Base-by-base conservation (phyloP, 1,140 invertebrate species). In the Lucilia sericata region DNA sequence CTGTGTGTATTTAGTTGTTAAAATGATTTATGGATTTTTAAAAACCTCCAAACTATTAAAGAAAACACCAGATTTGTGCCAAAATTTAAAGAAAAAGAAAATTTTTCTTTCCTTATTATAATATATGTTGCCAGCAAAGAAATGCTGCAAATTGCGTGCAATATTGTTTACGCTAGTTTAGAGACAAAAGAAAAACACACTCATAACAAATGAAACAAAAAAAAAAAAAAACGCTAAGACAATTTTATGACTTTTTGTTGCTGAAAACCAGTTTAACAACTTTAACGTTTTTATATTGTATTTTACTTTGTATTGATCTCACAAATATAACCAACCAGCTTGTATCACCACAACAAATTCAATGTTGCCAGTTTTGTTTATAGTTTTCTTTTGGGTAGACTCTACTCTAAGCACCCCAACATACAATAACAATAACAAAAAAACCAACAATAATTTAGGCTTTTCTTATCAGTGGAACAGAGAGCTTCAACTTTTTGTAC, bases 1-100 rank as follows among this genome's bases (percentile, higher is more conserved):
- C 86, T 88, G 89, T 90, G 89, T 90, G 89, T 86, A 87, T 88
- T 86, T 86, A 88, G 86, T 89, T 89, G 89, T 90, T 90, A 88
- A 85, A 86, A 89, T 90, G 89, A 90, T 90, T 89, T 89, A 90
- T 88, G 88, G 85, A 88, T 88, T 88, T 90, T 90, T 90, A 88
- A 90, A 86, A 89, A 88, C 87, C 86, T 42, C 49, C 12, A 82
- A n/a, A 82, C 49, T 42, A 55, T 47, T 75, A n/a, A 49, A 47
- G 42, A 30, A 65, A 75, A 76, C 19, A 74, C 74, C 30, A 21
- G 30, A 65, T 65, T 42, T 82, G 65, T 12, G 17, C 17, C 74
- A 30, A 76, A 36, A 75, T 14, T n/a, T 42, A 42, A 13, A 49
- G 4, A 65, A 82, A 55, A 47, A 55, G 3, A 13, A 55, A 55